These are phyloP conservation scores for Calephelis perditalis DNA, from an alignment of 2,888 invertebrate genomes.

Conservation along the genomic window DNA sequence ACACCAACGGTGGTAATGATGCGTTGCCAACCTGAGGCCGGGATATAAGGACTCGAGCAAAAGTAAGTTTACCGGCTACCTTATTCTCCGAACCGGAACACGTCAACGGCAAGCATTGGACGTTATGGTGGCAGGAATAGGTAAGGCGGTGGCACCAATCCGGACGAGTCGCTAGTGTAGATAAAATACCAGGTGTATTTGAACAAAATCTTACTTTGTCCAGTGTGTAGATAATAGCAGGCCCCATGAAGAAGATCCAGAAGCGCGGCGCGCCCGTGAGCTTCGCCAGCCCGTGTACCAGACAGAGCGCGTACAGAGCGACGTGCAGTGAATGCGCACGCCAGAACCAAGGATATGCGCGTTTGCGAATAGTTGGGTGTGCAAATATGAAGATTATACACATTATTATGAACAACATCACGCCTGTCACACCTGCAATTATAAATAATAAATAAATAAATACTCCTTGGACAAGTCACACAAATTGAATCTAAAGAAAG, in stretches of 20 bases:
- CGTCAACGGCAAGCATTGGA: no score
- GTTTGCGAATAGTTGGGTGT: constrained; percentile 93
- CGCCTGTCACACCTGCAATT: constrained; percentile 87
- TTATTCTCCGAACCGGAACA: no score
- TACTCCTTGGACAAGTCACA: background rate
- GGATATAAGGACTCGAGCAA: no score
- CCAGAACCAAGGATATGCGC: constrained; percentile 97
- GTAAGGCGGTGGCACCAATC: no score
- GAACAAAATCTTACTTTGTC: constrained; percentile 83
- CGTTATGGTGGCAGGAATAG: no score
- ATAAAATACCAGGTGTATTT: no score
- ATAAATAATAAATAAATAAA: background rate
- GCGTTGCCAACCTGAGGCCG: no score
- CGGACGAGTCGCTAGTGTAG: no score
- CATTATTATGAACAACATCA: constrained; percentile 92
- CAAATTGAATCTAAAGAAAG: no score
- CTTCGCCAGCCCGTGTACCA: constrained; percentile 94
- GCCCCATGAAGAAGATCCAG: constrained; percentile 96
- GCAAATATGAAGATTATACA: constrained; percentile 98
- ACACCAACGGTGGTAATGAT: no score
- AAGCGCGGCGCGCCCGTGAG: constrained; percentile 94
- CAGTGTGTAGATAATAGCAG: constrained; percentile 91
- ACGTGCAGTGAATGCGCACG: constrained; percentile 94
- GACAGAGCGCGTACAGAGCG: constrained; percentile 88
- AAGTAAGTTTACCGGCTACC: no score